Evolutionary conservation across 2,888 invertebrate genomes (phyloP).

Genomic region (Germaria angustata): DNA sequence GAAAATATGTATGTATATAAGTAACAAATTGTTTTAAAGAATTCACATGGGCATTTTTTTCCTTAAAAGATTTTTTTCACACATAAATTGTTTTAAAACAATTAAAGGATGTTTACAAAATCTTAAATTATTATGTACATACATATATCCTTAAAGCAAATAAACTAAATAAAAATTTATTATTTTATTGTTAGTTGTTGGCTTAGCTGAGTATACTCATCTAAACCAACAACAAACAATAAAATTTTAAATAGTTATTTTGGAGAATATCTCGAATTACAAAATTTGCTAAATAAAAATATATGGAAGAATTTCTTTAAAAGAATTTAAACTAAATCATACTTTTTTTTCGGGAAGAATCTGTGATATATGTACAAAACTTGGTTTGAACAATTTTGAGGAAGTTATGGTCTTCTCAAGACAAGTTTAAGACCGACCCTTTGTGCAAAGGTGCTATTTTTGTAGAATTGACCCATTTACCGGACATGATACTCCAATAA

Average conservation of each 20-base stretch:
- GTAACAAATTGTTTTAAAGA: slow-evolving; percentile 25
- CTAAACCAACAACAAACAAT: too few relatives aligned
- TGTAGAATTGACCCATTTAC: background rate
- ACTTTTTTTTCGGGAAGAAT: background rate
- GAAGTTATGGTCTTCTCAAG: slow-evolving; percentile 2
- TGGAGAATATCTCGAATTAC: too few relatives aligned
- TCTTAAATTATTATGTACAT: slow-evolving; percentile 14
- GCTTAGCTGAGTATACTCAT: too few relatives aligned
- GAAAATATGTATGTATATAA: too few relatives aligned
- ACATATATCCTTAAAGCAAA: background rate
- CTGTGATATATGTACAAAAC: too few relatives aligned
- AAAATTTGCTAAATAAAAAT: background rate
- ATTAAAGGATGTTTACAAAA: slow-evolving; percentile 48
- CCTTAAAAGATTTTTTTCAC: background rate
- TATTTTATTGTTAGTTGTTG: too few relatives aligned
- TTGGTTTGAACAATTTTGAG: background rate
- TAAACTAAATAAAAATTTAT: too few relatives aligned
- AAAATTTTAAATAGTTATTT: too few relatives aligned
- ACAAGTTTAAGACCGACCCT: background rate
- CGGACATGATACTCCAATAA: background rate
- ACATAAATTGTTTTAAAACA: slow-evolving; percentile 17
- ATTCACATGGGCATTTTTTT: background rate
- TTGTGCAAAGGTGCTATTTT: background rate
- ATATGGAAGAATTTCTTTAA: background rate
- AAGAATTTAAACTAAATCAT: slow-evolving; percentile 8